Evolutionary conservation across 92 coral and sea anemone species (phyloP), one percentile per base, ranked within the genome.

Genomic region (Pocillopora grandis): DNA sequence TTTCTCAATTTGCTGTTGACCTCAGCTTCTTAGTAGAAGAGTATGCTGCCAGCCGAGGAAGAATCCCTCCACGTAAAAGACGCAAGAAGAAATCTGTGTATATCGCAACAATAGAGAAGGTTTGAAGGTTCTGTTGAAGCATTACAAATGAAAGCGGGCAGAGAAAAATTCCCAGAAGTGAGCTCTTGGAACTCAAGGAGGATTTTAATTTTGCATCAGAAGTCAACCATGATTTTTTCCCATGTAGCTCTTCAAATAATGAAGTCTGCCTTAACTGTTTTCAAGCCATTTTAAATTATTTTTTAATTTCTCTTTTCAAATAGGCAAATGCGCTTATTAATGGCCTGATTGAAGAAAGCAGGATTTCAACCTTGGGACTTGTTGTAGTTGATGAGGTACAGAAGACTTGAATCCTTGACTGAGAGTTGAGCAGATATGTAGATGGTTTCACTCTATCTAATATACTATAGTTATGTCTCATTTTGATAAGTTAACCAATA

Each of bases 51-150:
- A 96, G 94, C 79, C 91, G 87, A 75, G 99, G 99, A 42, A 92
- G 86, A 62, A 89, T 88, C 31, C 99, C 99, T 62, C 99, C 99
- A 1, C 88, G 98, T 55, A 90, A 89, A 64, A 87, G 99, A 67
- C 90, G 90, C 68, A 96, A 90, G 79, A 96, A 96, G 89, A 90
- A 84, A 81, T 90, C 99, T 2, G 83, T 96, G 42, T 96, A 96
- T 58, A 84, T 96, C 63, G 99, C 99, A 18, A 96, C 99, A 61
- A 96, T 96, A 87, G 99, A 96, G 87, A 96, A 96, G 93, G 99
- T 90, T 42, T 2, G 57, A 27, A 3, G 8, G 8, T 42, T 42
- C 52, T 7, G 8, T 3, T 0, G 8, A 42, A 42, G 52, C 8
- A 7, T 42, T 3, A 42, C 8, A 3, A 3, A 42, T 42, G 52